Conservation (phyloP, 2,888 invertebrate genomes). For the Trisateles emortualis region DNA sequence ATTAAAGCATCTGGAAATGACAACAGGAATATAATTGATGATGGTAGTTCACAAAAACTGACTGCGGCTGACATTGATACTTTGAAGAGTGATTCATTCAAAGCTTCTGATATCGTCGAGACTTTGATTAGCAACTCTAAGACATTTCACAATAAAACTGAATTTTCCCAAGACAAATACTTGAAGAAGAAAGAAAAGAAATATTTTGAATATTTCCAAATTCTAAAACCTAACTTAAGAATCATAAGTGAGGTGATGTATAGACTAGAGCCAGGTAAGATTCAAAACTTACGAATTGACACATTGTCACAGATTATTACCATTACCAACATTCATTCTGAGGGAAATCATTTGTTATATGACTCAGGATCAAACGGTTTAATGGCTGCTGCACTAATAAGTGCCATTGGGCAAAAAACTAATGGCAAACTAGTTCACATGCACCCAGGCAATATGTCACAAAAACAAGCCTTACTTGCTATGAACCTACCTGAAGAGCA, state of each 20-base stretch:
- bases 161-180: constrained; percentile 97
- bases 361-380: constrained; percentile 96
- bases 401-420: constrained; percentile 90
- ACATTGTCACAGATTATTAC: constrained; percentile 95
- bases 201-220: constrained; percentile 94
- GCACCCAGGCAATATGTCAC: constrained; percentile 93
- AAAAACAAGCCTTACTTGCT: constrained; percentile 92
- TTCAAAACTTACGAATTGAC: constrained; percentile 93
- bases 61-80: constrained; percentile 94
- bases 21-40: constrained; percentile 94
- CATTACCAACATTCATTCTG: constrained; percentile 92
- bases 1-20: constrained; percentile 91
- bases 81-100: constrained; percentile 91
- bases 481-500: constrained; percentile 93
- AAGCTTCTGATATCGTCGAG: constrained; percentile 94
- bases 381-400: constrained; percentile 93
- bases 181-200: constrained; percentile 98
- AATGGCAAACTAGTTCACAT: constrained; percentile 90
- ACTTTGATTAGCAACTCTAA: constrained; percentile 96
- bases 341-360: constrained; percentile 93
- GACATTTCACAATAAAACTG: constrained; percentile 96
- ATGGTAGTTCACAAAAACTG: constrained; percentile 93
- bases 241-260: constrained; percentile 95
- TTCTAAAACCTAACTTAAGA: constrained; percentile 93
- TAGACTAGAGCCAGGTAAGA: constrained; percentile 91